Evolutionary conservation across 2,113 vertebrate species (phyloP).

Genomic region (Nesospiza acunhae): DNA sequence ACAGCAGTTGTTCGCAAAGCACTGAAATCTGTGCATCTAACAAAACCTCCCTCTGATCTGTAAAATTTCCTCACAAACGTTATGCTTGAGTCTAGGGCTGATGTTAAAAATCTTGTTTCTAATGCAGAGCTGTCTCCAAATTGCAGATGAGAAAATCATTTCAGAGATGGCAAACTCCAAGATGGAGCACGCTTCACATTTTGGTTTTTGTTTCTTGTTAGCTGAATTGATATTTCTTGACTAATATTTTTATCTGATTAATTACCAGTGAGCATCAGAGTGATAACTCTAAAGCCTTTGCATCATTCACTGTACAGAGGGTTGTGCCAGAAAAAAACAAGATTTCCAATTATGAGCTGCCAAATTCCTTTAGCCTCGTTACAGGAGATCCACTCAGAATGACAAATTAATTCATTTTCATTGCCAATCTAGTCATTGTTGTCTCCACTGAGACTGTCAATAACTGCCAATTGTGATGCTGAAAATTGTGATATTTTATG

Average conservation of each 20-base stretch:
- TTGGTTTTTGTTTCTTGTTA: background rate
- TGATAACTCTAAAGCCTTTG: constrained; percentile 16
- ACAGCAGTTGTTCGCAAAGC: background rate
- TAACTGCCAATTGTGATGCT: constrained; percentile 32
- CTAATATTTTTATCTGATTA: constrained; percentile 27
- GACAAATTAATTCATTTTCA: constrained; percentile 55
- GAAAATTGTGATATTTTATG: constrained; percentile 29
- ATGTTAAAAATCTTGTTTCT: background rate
- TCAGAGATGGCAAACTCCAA: background rate
- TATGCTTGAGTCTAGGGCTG: background rate
- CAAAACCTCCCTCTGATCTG: constrained; percentile 14
- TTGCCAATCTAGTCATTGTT: constrained; percentile 51
- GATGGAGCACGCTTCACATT: background rate
- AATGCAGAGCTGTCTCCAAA: background rate
- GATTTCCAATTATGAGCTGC: constrained; percentile 38
- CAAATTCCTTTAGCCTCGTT: constrained; percentile 43
- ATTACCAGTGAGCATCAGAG: background rate
- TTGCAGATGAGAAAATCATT: background rate
- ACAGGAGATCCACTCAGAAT: constrained; percentile 28
- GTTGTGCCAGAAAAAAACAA: constrained; percentile 12
- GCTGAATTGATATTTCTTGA: constrained; percentile 13
- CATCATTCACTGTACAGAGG: background rate
- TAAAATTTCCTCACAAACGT: background rate
- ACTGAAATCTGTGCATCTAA: constrained; percentile 11
- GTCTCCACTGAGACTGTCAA: constrained; percentile 40